Conservation (phyloP, 1,140 invertebrate genomes). For the Caligus rogercresseyi region DNA sequence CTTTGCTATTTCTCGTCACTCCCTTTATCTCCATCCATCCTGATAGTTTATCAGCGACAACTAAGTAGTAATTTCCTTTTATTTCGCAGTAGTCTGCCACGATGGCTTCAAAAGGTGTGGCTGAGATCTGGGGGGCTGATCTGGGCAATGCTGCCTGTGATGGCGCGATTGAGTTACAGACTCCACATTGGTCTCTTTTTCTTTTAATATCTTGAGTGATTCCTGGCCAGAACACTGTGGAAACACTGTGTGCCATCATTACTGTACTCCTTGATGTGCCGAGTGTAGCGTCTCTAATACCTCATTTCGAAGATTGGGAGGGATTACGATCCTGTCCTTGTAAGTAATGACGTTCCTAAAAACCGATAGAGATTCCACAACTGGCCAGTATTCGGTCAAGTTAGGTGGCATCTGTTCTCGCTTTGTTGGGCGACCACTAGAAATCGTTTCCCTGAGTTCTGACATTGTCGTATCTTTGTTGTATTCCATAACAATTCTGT, state of each 20-base stretch:
- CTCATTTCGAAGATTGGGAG: background rate
- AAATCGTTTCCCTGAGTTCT: background rate
- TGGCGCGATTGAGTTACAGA: background rate
- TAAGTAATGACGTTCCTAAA: background rate
- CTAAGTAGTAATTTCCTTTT: conserved; percentile 5
- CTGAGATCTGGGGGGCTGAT: background rate
- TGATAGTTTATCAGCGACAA: conserved; percentile 5
- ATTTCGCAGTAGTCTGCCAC: background rate
- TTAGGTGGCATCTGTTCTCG: background rate
- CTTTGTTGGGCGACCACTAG: background rate
- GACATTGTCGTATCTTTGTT: background rate
- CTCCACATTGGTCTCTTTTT: background rate
- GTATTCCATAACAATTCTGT: background rate
- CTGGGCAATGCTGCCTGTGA: background rate
- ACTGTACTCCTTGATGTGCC: background rate
- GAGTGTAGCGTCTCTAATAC: background rate
- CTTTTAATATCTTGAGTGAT: background rate
- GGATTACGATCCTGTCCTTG: background rate
- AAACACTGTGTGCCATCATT: background rate
- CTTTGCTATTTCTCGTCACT: background rate
- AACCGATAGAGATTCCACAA: too few species aligned
- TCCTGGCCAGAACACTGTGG: background rate
- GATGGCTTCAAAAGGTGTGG: background rate
- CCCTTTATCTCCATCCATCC: background rate
- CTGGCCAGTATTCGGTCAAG: background rate